These are phyloP conservation scores for Chaitophorus viminalis DNA, from an alignment of 2,888 invertebrate species.

Conservation along the genomic window DNA sequence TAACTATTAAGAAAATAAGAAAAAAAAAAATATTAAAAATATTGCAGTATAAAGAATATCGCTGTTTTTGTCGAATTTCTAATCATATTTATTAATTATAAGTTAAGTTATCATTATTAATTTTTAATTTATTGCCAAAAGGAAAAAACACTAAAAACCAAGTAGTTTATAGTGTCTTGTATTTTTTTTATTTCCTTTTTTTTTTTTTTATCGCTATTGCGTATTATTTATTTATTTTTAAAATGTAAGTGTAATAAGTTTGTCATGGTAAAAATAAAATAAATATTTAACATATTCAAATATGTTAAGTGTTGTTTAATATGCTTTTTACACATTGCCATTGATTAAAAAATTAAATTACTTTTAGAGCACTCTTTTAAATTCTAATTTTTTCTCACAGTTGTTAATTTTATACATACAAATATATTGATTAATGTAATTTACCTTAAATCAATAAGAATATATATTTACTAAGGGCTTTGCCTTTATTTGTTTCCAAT, in stretches of 20 bases:
- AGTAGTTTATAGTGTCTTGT: constrained; percentile 62
- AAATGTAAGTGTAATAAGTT: constrained; percentile 61
- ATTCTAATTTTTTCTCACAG: constrained; percentile 14
- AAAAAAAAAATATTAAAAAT: constrained; percentile 50
- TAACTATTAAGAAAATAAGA: constrained; percentile 55
- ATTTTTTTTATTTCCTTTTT: constrained; percentile 58
- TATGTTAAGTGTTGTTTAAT: constrained; percentile 55
- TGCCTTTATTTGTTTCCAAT: background rate
- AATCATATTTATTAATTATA: constrained; percentile 60
- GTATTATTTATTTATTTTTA: constrained; percentile 61
- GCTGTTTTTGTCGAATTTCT: constrained; percentile 62
- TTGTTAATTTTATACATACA: background rate
- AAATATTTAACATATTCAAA: constrained; percentile 62
- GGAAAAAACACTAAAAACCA: constrained; percentile 61
- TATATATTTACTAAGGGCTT: background rate
- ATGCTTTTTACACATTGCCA: constrained; percentile 41
- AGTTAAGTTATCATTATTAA: constrained; percentile 62
- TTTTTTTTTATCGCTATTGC: constrained; percentile 60
- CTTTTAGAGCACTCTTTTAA: constrained; percentile 13
- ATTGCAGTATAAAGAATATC: constrained; percentile 60
- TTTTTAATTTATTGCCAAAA: constrained; percentile 62
- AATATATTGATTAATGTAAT: constrained; percentile 13
- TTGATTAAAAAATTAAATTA: constrained; percentile 36
- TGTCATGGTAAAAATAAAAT: constrained; percentile 61
- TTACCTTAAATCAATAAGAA: background rate